Evolutionary conservation across 2,888 invertebrate species (phyloP), one percentile per base, ranked within the genome.

Genomic region (Eupithecia subumbrata): DNA sequence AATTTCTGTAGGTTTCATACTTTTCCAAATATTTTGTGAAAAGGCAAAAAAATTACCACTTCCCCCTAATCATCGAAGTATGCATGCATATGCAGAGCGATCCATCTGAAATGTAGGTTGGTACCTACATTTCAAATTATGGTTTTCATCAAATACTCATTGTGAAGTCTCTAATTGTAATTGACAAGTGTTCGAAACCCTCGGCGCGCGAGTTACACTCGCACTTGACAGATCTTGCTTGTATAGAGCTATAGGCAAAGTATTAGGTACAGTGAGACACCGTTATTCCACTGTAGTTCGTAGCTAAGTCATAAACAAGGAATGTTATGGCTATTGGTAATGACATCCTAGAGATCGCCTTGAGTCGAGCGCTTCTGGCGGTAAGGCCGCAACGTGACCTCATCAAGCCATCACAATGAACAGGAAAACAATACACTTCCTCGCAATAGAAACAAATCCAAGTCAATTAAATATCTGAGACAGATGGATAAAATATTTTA

Each of bases 401-500:
- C 82, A 82, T 82, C 82, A 81, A 80, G 63, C 78, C 82, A 84
- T 86, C 82, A 77, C 77, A 80, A 81, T 77, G 80, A 80, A 78
- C 79, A 85, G 86, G 86, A 85, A 86, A 87, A 87, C 80, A 80
- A 75, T 79, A 73, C 73, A 80, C 84, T 87, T 86, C 86, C 85
- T 85, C 79, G 83, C 82, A 81, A 76, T 82, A 83, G 80, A 79
- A 82, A 81, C 78, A 79, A 75, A 82, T 81, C 75, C 72, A 81
- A 82, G 76, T 76, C 72, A 80, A 73, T 74, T 76, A 64, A n/a
- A 73, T 77, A 74, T 69, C 69, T 78, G 56, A 77, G 68, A 73
- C 74, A 75, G 72, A 76, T 72, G 37, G 3, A 66, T 37, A 66
- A 66, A 52, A 9, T n/a, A n/a, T n/a, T n/a, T n/a, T n/a, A n/a